These are phyloP conservation scores for Xylophagus ater DNA, from an alignment of 2,888 invertebrate genomes.

Conservation along the genomic window DNA sequence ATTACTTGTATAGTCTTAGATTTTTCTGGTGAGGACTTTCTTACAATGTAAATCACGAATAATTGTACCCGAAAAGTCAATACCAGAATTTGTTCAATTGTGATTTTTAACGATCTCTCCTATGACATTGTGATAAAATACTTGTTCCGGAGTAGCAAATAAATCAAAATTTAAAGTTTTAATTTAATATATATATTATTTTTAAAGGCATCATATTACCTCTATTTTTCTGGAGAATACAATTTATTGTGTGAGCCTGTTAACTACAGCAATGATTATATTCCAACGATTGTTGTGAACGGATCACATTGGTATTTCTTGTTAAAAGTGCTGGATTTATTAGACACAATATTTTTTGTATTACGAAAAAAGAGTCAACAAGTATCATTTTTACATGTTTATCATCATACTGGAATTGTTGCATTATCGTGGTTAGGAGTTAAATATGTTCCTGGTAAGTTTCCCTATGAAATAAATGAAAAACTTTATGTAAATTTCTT, in stretches of 20 bases:
- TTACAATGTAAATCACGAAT: too few species aligned
- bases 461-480: neutral
- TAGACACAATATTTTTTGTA: slow-evolving; percentile 63
- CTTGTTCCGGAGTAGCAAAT: too few species aligned
- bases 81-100: too few species aligned
- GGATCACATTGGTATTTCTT: slow-evolving; percentile 48
- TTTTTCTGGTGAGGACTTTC: too few species aligned
- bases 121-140: too few species aligned
- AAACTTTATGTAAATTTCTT: neutral
- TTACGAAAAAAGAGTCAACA: slow-evolving; percentile 63
- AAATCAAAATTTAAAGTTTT: slow-evolving; percentile 2
- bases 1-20: too few species aligned
- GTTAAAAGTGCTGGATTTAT: slow-evolving; percentile 50
- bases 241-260: slow-evolving; percentile 13
- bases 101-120: too few species aligned
- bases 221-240: too few species aligned
- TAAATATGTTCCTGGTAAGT: slow-evolving; percentile 43
- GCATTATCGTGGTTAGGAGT: slow-evolving; percentile 47
- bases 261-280: slow-evolving; percentile 17
- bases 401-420: slow-evolving; percentile 69
- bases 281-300: slow-evolving; percentile 33
- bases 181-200: slow-evolving; percentile 8
- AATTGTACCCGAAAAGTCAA: too few species aligned
- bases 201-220: too few species aligned
- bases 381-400: slow-evolving; percentile 64